Evolutionary conservation across 2,797 vertebrate genomes (phyloP), one percentile per base, ranked within the genome.

Genomic region (Zonotrichia albicollis): DNA sequence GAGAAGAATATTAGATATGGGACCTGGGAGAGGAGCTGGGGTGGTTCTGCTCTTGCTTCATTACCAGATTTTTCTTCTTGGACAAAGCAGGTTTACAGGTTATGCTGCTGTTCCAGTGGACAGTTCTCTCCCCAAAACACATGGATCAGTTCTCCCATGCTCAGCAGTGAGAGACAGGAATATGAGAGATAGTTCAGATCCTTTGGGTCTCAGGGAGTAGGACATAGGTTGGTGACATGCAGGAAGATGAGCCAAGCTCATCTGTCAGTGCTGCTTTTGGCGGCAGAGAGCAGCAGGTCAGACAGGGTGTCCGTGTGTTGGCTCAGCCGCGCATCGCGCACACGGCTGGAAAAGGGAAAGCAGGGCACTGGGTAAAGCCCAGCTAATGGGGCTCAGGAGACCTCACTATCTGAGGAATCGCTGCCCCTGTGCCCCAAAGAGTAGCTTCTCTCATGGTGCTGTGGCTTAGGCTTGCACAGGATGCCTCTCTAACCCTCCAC

Each of bases 251-350:
- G 32, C 38, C 14, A 5, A 90, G 51, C 17, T 32, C 2, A 0
- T 16, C 29, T 50, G 22, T 10, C 42, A 54, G 19, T 2, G 11
- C 6, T 45, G 46, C 16, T 83, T 70, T 88, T 19, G 43, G n/a
- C n/a, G 61, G 34, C 53, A 75, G 67, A 38, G 32, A 67, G 26
- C 40, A 62, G 50, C 50, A 72, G 7, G 32, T 36, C n/a, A 18
- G 60, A 12, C 43, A 20, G 0, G 0, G 19, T 8, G 14, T 60
- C 78, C 0, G 0, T 32, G 3, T 0, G 55, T 50, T 0, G 1
- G 20, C 30, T 73, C 68, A 30, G 80, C 42, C 0, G 0, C 11
- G 7, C 21, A 6, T 18, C 9, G 34, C 1, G 23, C 10, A 13
- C 42, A 3, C 20, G 20, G 51, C 30, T 42, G 70, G 42, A 5